These are phyloP conservation scores for Dryobota labecula DNA, from an alignment of 2,888 invertebrate species.

Conservation along the genomic window DNA sequence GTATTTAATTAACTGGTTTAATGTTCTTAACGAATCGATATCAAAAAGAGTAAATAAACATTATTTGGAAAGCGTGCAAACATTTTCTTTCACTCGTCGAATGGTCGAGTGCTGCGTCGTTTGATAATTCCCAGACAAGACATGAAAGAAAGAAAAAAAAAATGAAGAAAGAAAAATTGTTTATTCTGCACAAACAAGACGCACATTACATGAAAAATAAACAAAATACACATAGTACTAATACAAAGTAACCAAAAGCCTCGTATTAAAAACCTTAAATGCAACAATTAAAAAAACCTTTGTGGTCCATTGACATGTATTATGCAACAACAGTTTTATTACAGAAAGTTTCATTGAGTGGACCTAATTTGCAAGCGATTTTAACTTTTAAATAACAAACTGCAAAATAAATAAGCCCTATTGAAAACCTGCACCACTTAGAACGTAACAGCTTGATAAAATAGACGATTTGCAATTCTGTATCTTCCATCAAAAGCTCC, in stretches of 20 bases:
- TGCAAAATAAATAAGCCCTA: background rate
- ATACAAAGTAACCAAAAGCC: too few species aligned
- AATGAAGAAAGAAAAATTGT: too few species aligned
- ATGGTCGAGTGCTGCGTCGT: background rate
- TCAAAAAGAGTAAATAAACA: background rate
- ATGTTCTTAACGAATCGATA: background rate
- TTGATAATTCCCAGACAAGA: slow-evolving; percentile 6
- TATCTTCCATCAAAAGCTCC: background rate
- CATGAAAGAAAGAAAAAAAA: too few species aligned
- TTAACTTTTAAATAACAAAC: background rate
- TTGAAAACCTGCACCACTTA: background rate
- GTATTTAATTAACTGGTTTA: background rate
- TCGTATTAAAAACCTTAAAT: too few species aligned
- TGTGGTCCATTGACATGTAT: too few species aligned
- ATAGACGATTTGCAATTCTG: background rate
- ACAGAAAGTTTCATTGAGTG: background rate
- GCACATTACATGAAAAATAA: too few species aligned
- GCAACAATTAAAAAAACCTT: too few species aligned
- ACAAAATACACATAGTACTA: too few species aligned
- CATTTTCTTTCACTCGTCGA: background rate
- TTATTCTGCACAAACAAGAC: too few species aligned
- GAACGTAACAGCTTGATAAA: background rate
- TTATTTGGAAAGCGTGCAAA: slow-evolving; percentile 1
- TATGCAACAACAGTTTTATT: slow-evolving; percentile 16
- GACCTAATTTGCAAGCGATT: slow-evolving; percentile 4